These are phyloP conservation scores for Lophotis ruficrista DNA, from an alignment of 2,113 vertebrate genomes.

Conservation along the genomic window DNA sequence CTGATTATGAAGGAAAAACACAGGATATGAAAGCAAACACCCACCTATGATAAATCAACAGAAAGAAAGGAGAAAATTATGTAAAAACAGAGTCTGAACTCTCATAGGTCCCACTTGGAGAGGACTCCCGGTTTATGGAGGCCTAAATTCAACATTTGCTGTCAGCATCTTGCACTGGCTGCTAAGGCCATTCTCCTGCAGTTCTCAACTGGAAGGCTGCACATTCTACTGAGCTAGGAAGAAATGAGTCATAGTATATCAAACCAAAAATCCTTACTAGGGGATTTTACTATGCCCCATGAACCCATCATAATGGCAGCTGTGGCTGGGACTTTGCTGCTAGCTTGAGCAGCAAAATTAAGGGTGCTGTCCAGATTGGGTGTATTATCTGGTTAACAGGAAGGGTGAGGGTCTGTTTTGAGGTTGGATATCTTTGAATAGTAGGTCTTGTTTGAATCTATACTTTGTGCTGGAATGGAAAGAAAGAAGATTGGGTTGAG, in stretches of 20 bases:
- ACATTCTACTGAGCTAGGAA: not conserved
- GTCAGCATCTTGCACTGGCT: not conserved
- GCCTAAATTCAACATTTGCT: not conserved
- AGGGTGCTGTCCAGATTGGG: not conserved
- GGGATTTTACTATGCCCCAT: not conserved
- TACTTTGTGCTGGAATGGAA: not conserved
- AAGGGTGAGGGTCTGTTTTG: not conserved
- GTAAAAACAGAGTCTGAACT: not conserved
- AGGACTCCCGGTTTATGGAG: accelerated
- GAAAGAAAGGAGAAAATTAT: not conserved
- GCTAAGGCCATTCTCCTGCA: not conserved
- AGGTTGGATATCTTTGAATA: not conserved
- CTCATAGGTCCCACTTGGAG: not conserved
- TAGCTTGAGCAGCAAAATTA: not conserved
- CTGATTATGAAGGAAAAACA: not conserved
- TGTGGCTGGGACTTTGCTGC: not conserved
- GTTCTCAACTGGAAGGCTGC: not conserved
- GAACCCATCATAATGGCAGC: not conserved
- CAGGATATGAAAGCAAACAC: not conserved
- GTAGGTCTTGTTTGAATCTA: not conserved
- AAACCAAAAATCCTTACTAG: not conserved
- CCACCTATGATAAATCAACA: not conserved
- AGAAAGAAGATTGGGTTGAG: not conserved
- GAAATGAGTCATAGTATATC: not conserved
- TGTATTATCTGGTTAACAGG: not conserved